phyloP scores from a whole-genome alignment of 2,113 vertebrate species.

The Sorex araneus region DNA sequence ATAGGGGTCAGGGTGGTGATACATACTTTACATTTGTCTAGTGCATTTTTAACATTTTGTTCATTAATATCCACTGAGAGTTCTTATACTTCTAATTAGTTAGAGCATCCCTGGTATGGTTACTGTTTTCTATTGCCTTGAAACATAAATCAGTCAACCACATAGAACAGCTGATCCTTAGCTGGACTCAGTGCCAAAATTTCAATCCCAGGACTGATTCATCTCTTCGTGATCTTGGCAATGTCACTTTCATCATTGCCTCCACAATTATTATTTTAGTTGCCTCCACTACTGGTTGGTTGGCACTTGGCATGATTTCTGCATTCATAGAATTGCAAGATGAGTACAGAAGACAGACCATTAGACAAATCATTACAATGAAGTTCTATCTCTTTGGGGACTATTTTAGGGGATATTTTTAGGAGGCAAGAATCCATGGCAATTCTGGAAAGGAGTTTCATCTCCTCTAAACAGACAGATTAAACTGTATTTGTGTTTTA shows the following conservation, averaged over 20 bases:
- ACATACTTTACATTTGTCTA: background rate
- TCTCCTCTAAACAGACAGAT: background rate
- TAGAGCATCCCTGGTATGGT: background rate
- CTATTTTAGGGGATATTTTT: background rate
- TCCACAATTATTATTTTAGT: background rate
- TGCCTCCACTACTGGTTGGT: background rate
- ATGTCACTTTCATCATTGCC: background rate
- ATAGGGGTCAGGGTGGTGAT: background rate
- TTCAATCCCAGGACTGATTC: background rate
- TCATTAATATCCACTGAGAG: background rate
- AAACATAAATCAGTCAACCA: background rate
- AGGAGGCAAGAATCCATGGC: background rate
- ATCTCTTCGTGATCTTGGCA: background rate
- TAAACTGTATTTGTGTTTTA: background rate
- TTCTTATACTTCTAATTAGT: background rate
- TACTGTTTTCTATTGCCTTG: background rate
- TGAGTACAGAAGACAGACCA: background rate
- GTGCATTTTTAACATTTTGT: background rate
- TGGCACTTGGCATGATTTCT: background rate
- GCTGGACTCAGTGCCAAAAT: background rate
- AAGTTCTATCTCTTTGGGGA: background rate
- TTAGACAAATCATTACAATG: background rate
- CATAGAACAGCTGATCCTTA: background rate
- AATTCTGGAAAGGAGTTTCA: background rate
- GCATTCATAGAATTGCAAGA: background rate